A percentile compares a stretch with the other conserved stretches of the same genome.
phyloP scores from a whole-genome alignment of 2,888 invertebrate genomes.

The Quadriops clusia region DNA sequence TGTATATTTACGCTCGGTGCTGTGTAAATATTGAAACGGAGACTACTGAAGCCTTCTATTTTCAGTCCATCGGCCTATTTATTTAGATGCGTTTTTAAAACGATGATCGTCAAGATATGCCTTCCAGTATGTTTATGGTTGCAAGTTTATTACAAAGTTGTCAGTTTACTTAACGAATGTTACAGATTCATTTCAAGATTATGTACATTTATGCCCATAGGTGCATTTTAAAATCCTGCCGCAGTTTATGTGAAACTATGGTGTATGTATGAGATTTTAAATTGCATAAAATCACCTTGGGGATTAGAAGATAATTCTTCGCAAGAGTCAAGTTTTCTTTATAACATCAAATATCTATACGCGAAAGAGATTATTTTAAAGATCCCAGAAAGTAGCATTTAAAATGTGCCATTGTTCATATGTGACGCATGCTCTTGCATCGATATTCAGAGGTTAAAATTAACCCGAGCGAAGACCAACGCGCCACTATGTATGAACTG shows the following conservation, averaged over 20 bases:
- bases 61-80: background rate
- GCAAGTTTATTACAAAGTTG: conserved; percentile 4
- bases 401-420: conserved; percentile 14
- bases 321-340: background rate
- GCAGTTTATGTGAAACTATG: background rate
- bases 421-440: conserved; percentile 18
- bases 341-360: background rate
- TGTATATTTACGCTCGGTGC: too few relatives aligned
- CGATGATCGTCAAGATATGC: conserved; percentile 16
- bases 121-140: conserved; percentile 13
- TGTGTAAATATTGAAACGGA: too few relatives aligned
- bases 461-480: conserved; percentile 25
- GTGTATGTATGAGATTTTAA: too few relatives aligned
- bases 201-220: background rate
- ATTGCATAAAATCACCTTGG: too few relatives aligned
- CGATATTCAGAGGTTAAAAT: conserved; percentile 28
- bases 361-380: background rate
- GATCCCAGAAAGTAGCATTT: background rate
- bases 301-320: too few relatives aligned
- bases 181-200: background rate
- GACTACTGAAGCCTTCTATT: too few relatives aligned
- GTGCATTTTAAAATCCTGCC: background rate
- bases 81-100: conserved; percentile 12
- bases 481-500: conserved; percentile 24
- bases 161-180: background rate